Base-by-base conservation (phyloP, 2,888 invertebrate species). In the Cybosia mesomella region DNA sequence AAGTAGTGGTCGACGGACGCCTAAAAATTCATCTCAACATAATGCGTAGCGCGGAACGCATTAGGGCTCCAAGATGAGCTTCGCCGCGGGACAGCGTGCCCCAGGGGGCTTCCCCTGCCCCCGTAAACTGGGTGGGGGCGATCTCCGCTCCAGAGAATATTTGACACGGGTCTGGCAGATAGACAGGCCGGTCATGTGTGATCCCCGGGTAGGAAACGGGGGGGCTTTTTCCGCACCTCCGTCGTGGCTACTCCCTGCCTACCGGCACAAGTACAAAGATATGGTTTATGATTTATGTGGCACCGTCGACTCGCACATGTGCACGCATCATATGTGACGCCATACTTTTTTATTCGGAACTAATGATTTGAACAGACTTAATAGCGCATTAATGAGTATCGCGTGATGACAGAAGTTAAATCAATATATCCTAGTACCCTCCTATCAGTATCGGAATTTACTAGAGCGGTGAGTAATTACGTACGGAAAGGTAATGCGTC, bases 161-260 rank as follows among this genome's bases (percentile, higher is more conserved):
- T 95, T 95, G 95, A 95, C 94, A 95, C 92, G 95, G 95, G 95
- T 95, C 94, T 94, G 95, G 95, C 95, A 94, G 95, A 95, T 94
- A 94, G 95, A 95, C 95, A 94, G 93, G 89, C 92, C 94, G 94
- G 95, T 94, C 95, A 94, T 95, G 95, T 95, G 95, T 95, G 95
- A 94, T 94, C 93, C 92, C 92, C 91, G 89, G 90, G 87, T 92
- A 92, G 94, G 93, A 94, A 95, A 90, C 90, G 90, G 90, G 92
- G 80, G 90, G 90, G 88, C 87, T 95, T 95, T 94, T 94, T 93
- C 92, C 92, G 88, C 87, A 90, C 88, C 87, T 90, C 88, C 91
- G 91, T 93, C 92, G 87, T 89, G 87, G 90, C 91, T 91, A 90
- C 87, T 86, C 86, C 86, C 87, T 88, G 83, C 87, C 84, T 80